Evolutionary conservation across 1,140 invertebrate species (phyloP), one percentile per base, ranked within the genome.

Genomic region (Drosophila triauraria): DNA sequence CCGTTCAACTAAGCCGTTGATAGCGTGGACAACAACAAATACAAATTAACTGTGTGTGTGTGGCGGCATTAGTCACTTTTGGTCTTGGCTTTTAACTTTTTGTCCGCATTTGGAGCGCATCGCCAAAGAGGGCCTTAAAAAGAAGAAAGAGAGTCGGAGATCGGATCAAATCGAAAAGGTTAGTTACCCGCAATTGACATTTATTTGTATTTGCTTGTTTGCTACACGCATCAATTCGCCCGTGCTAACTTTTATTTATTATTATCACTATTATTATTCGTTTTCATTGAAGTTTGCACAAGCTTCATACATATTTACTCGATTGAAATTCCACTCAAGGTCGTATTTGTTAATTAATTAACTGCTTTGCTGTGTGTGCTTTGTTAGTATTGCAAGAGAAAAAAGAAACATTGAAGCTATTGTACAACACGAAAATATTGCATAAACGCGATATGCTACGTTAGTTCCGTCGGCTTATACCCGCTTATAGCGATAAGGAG

Each of bases 11-110:
- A 68, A 72, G 69, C 51, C 47, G 30, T 30, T 59, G 53, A 65
- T 57, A 68, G 67, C 48, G 46, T 40, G 57, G 61, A 63, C 50
- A 56, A 56, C 38, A 54, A 70, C 63, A 68, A 56, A 56, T 56
- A 70, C 67, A 65, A 70, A 68, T 68, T 68, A 40, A 32, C 40
- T 46, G 40, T 12, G 47, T 74, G 48, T 50, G 75, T 62, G 81
- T 25, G 35, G 32, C 59, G 68, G 75, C 61, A 87, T 86, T 86
- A 86, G 82, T 86, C 83, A 86, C 78, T 71, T 78, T 79, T 61
- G 70, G 80, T 61, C 75, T 86, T 77, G 70, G 72, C 82, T 57
- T 72, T 81, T 78, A 67, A 57, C 58, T 47, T 35, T 47, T 74
- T 79, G 71, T 80, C 74, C 47, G 67, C 38, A n/a, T 81, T 80